A percentile compares a stretch with the other conserved stretches of the same genome.
Conservation (phyloP, 2,888 invertebrate species). For the Platycnemis pennipes region DNA sequence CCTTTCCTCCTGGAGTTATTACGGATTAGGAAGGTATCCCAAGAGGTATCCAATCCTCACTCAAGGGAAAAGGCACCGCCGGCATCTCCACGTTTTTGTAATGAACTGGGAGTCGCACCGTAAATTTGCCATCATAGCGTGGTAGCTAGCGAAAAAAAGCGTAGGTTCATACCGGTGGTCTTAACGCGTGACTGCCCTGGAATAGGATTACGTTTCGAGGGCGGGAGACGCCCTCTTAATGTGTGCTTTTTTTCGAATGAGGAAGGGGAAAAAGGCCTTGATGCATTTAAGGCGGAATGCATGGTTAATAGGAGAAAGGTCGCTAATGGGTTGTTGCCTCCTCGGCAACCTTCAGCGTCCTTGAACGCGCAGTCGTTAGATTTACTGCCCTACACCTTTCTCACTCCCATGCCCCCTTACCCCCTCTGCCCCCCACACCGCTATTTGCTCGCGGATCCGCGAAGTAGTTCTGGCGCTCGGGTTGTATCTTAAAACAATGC, state of each 20-base stretch:
- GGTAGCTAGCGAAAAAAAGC: not conserved
- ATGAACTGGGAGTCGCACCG: constrained; percentile 7
- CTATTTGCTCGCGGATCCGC: not conserved
- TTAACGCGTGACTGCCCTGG: not conserved
- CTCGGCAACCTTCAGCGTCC: constrained; percentile 31
- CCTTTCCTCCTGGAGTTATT: not conserved
- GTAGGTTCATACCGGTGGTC: not conserved
- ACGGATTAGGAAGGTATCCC: not conserved
- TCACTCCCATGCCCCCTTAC: too few relatives aligned
- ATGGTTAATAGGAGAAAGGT: constrained; percentile 31
- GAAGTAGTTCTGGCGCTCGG: not conserved
- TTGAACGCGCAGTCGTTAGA: not conserved
- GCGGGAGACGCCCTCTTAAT: constrained; percentile 26
- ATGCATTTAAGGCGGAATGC: constrained; percentile 5
- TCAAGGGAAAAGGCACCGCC: not conserved
- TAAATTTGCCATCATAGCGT: not conserved
- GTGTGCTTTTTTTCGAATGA: not conserved
- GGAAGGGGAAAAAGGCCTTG: not conserved
- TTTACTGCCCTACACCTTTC: not conserved
- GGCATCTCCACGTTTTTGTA: not conserved
- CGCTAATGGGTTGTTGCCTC: constrained; percentile 35
- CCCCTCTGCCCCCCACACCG: not conserved
- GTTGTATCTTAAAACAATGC: not conserved
- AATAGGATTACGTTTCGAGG: constrained; percentile 28
- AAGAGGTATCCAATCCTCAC: not conserved